Conservation (phyloP, 2,888 invertebrate genomes). For the Carcina quercana region DNA sequence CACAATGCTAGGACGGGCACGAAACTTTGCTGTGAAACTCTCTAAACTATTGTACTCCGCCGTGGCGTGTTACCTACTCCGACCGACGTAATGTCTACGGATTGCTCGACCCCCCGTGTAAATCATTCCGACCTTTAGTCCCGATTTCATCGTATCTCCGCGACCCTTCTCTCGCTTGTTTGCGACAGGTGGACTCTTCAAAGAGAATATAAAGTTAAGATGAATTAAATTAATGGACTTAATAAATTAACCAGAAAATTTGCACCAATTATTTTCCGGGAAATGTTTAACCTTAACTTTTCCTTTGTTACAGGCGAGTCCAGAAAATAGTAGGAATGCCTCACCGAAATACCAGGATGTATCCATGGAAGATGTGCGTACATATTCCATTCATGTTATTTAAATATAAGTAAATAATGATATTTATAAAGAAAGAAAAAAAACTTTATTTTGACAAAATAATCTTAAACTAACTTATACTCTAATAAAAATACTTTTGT, state of each 20-base stretch:
- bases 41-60: conserved; percentile 8
- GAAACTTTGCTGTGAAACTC: conserved; percentile 19
- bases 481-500: no score
- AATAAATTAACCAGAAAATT: neutral
- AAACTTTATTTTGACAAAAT: no score
- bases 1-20: conserved; percentile 15
- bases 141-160: conserved; percentile 5
- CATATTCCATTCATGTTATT: conserved; percentile 1
- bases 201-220: conserved; percentile 6
- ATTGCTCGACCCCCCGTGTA: conserved; percentile 9
- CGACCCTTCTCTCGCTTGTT: conserved; percentile 5
- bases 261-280: no score
- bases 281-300: neutral
- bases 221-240: conserved; percentile 1
- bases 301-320: conserved; percentile 63
- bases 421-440: no score
- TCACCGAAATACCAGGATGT: conserved; percentile 67
- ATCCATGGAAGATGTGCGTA: conserved; percentile 68
- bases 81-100: conserved; percentile 9
- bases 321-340: conserved; percentile 67
- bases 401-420: neutral
- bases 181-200: conserved; percentile 9
- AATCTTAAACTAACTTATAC: no score
- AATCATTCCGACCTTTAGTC: conserved; percentile 8
- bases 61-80: conserved; percentile 7